A percentile compares a stretch with the other conserved stretches of the same genome.
These are phyloP conservation scores for Mus spretus DNA, from an alignment of 2,797 vertebrate species.

Conservation along the genomic window DNA sequence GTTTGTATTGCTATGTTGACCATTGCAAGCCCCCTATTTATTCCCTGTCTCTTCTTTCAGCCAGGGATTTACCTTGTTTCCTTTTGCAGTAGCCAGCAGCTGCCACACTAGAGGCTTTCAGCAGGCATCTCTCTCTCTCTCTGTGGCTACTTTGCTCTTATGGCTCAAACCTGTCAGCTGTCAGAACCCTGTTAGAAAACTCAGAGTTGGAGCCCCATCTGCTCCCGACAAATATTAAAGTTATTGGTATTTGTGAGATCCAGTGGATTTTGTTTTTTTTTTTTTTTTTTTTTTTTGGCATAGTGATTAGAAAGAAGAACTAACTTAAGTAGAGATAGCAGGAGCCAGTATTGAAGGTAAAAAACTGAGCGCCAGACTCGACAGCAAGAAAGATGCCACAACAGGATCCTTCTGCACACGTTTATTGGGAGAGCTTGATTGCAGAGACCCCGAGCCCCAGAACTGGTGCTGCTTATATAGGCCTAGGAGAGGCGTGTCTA, in stretches of 20 bases:
- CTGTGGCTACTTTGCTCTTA: neutral
- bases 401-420: no score
- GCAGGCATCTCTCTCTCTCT: neutral
- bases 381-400: no score
- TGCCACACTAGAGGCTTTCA: no score
- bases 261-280: conserved; percentile 15
- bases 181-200: neutral
- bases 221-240: neutral
- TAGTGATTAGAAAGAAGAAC: neutral
- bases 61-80: neutral
- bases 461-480: no score
- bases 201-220: neutral
- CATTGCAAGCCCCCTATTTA: neutral
- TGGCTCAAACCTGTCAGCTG: no score
- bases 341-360: neutral
- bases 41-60: no score
- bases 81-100: neutral
- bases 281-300: conserved; percentile 14
- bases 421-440: no score
- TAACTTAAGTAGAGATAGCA: neutral
- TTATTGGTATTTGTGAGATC: neutral
- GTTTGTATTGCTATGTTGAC: neutral
- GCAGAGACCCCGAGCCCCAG: no score
- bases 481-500: no score
- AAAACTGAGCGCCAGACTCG: no score